A percentile compares a stretch with the other conserved stretches of the same genome.
Evolutionary conservation across 2,888 invertebrate genomes (phyloP).

Genomic region (Melipona bicolor): DNA sequence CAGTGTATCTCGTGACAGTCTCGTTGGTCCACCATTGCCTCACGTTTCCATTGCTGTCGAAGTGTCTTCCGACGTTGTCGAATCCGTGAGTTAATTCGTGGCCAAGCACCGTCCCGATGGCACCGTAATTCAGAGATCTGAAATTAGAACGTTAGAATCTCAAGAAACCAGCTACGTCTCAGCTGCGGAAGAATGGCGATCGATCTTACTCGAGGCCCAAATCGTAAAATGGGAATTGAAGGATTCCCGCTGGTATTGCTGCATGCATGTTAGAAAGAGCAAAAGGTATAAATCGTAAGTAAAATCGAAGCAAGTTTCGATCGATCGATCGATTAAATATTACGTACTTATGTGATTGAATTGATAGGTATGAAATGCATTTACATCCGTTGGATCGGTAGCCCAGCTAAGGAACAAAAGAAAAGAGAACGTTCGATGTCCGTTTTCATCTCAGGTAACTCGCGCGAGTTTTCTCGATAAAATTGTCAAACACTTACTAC

Average conservation of each 20-base stretch:
- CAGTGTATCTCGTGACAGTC: conserved; percentile 90
- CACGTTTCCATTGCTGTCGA: conserved; percentile 93
- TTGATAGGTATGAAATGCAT: conserved; percentile 92
- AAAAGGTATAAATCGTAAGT: not conserved
- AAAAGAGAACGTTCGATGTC: not conserved
- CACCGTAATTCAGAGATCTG: conserved; percentile 93
- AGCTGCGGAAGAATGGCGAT: not conserved
- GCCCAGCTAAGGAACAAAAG: conserved; percentile 86
- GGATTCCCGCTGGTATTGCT: conserved; percentile 94
- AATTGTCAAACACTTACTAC: conserved; percentile 70
- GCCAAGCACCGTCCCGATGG: conserved; percentile 91
- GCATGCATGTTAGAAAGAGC: conserved; percentile 80
- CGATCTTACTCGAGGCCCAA: conserved; percentile 92
- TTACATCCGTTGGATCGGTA: conserved; percentile 91
- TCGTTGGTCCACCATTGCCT: conserved; percentile 95
- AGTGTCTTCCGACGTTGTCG: conserved; percentile 90
- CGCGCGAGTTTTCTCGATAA: not conserved
- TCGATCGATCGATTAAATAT: not conserved
- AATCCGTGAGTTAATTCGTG: conserved; percentile 89
- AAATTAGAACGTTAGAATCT: not conserved
- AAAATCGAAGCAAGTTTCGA: not conserved
- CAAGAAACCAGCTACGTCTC: conserved; percentile 14
- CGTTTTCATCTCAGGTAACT: not conserved
- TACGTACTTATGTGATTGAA: conserved; percentile 92
- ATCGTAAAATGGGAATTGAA: conserved; percentile 93